Base-by-base conservation (phyloP, 2,888 invertebrate species). In the Drosophila macrospina region DNA sequence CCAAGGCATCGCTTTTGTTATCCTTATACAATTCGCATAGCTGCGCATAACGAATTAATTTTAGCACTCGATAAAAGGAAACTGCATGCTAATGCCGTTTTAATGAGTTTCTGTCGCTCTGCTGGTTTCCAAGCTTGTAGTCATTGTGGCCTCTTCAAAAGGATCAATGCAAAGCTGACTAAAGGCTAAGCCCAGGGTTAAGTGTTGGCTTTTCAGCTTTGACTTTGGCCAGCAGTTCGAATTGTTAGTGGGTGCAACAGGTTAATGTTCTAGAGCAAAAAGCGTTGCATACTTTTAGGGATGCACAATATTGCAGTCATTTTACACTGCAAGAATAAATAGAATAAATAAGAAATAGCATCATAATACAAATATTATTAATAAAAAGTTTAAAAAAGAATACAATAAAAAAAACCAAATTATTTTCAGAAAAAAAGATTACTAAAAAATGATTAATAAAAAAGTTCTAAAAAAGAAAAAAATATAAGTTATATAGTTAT, bases 81-180 rank as follows among this genome's bases (percentile, higher is more conserved):
- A 70, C 79, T 86, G 84, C 81, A 84, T 77, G 69, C 70, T 83
- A 83, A 83, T 81, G 52, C 84, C 56, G 45, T 61, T 81, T 86
- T 84, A 84, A 83, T 83, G 84, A 84, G 81, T 83, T 86, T 52
- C 26, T 63, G 30, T 66, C 59, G 59, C 55, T 75, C 41, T 62
- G 47, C 57, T 68, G 51, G 47, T 50, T 61, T 47, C 50, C 39
- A 50, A 50, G 30, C 64, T 51, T 41, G 20, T 47, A 24, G 30
- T 54, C 36, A 36, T 48, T 74, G 62, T 64, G 42, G 47, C 51
- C 76, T 61, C 54, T 50, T 69, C 52, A 65, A 56, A 42, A 57
- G 57, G 54, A 65, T 75, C 47, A 75, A 68, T 50, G 67, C 47
- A 34, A 41, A 44, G 51, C 20, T 39, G 8, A n/a, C 24, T 13